These are phyloP conservation scores for Pogonocherus hispidulus DNA, from an alignment of 2,888 invertebrate species.

Conservation along the genomic window DNA sequence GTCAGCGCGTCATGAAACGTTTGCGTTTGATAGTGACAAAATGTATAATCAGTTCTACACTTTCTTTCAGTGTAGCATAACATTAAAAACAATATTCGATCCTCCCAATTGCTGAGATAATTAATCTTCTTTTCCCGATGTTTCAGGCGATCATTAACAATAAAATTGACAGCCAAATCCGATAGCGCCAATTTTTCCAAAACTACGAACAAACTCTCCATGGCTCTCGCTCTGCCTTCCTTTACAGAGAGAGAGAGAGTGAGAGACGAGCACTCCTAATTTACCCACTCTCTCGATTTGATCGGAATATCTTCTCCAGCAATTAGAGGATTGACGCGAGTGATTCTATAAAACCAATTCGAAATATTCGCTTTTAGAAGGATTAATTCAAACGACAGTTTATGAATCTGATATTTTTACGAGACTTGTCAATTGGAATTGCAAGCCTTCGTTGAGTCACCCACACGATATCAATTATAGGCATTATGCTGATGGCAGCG, in stretches of 20 bases:
- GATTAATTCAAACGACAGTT: constrained; percentile 19
- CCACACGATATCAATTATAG: neutral
- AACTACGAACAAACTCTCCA: constrained; percentile 28
- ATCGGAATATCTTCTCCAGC: constrained; percentile 37
- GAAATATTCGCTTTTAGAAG: constrained; percentile 30
- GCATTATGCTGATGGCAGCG: neutral
- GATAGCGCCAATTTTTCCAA: constrained; percentile 43
- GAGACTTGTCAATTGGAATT: constrained; percentile 6
- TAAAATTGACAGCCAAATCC: constrained; percentile 40
- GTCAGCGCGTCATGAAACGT: too few species aligned
- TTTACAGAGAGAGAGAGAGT: too few species aligned
- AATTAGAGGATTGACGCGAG: constrained; percentile 45
- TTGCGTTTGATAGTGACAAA: too few species aligned
- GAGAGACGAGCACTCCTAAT: constrained; percentile 5
- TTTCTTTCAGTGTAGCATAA: neutral
- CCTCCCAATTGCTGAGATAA: constrained; percentile 25
- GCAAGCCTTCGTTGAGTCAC: neutral
- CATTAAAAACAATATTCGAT: constrained; percentile 26
- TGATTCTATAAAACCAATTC: constrained; percentile 37
- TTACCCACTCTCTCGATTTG: constrained; percentile 24
- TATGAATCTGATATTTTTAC: constrained; percentile 12
- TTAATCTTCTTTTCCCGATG: constrained; percentile 28
- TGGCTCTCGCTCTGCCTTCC: constrained; percentile 16
- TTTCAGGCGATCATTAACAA: constrained; percentile 39
- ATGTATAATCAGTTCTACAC: neutral